Evolutionary conservation across 1,140 invertebrate species (phyloP).

Genomic region (Stenopsyche tienmushanensis): DNA sequence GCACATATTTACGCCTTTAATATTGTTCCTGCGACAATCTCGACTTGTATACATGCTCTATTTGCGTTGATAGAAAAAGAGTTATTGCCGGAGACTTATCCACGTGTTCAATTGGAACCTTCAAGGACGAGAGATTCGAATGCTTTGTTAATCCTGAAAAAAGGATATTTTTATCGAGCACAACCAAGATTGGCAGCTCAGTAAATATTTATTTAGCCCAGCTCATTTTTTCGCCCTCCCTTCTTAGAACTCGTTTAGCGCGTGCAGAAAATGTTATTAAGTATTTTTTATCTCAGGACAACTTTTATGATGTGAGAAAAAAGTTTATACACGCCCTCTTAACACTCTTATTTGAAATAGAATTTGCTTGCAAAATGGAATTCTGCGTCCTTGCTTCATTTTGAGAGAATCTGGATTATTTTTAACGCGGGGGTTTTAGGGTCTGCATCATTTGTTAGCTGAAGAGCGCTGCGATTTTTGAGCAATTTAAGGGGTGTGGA

Average conservation of each 20-base stretch:
- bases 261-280: slow-evolving; percentile 17
- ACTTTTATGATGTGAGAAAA: not conserved
- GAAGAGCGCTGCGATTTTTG: no score
- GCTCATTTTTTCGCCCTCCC: slow-evolving; percentile 1
- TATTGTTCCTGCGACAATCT: not conserved
- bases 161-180: not conserved
- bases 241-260: not conserved
- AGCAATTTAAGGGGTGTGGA: no score
- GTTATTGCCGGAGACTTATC: no score
- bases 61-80: no score
- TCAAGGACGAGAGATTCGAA: not conserved
- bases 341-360: not conserved
- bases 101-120: not conserved
- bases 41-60: not conserved
- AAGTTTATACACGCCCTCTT: not conserved
- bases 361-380: no score
- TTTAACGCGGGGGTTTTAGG: not conserved
- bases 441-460: not conserved
- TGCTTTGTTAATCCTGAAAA: not conserved
- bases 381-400: no score
- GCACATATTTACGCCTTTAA: no score
- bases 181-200: not conserved
- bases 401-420: not conserved
- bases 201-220: slow-evolving; percentile 18
- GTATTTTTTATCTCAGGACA: slow-evolving; percentile 1